Base-by-base conservation (phyloP, 2,888 invertebrate genomes). In the Encarsia formosa region DNA sequence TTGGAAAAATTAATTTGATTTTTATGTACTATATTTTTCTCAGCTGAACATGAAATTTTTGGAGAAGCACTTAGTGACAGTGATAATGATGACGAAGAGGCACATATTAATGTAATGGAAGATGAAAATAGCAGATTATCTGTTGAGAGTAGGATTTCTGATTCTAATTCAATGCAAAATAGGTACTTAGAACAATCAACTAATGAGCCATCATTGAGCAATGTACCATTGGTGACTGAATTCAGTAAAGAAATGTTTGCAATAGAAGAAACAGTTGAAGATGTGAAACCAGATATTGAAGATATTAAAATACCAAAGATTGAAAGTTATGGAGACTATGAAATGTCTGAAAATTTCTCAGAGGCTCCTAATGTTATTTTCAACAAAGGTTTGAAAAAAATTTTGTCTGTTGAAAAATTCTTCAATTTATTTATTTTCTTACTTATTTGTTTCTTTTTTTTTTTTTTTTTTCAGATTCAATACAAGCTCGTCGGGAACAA, bases 61-160 rank as follows among this genome's bases (percentile, higher is more conserved):
- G 96, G 95, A 24, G 94, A 91, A 59, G 86, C 90, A 24, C 87
- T 95, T 0, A 93, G 93, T 66, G 93, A 94, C 63, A 92, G 92
- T 31, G 90, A 90, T 57, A 87, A 87, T 49, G 92, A 92, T 60
- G 88, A 88, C 54, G 82, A 82, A 60, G 84, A 84, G 52, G 77
- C 79, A 15, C 82, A 75, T 65, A 80, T 84, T 19, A 87, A 87
- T 73, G 84, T 86, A 3, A 76, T 84, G 68, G 90, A 91, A 66
- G 91, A 90, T 63, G 91, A 91, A 63, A 84, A 79, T 23, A 88
- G 88, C 59, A 81, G 83, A 39, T 77, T 89, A 50, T 86, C 88
- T 0, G 84, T 81, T 0, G 88, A 89, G 61, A 87, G 86, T 60
- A 81, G 83, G 46, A 73, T 87, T 52, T 87, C 88, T 0, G 88